Evolutionary conservation across 2,113 vertebrate genomes (phyloP), one percentile per base, ranked within the genome.

Genomic region (Pardalotus punctatus): DNA sequence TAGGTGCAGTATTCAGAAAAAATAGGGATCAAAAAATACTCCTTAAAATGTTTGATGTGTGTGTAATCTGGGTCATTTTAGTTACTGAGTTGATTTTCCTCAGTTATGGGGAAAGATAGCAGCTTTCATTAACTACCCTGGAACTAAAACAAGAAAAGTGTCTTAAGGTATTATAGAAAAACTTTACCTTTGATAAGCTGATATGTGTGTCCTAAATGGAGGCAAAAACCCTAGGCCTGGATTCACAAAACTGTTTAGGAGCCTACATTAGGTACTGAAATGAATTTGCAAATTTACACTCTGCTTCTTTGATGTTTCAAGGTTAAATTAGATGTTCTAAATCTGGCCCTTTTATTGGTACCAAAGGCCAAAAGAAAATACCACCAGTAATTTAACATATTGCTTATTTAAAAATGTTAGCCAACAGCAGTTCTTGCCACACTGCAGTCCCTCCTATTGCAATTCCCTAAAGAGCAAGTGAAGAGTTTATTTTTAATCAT

Each of bases 351-450:
- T 92, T 77, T 56, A 60, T 65, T 82, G 74, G 51, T 64, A 80
- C 29, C 25, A 65, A 82, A 53, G 11, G 10, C 38, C 33, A 16
- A 65, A 86, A 61, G 57, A 76, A 92, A 93, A 80, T 23, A 58
- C 11, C 35, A 51, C 4, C n/a, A 86, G 40, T 69, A 73, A 81
- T 84, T 80, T 57, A 90, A 77, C 53, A 61, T 72, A 80, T 36
- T 80, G 45, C 66, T 80, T 94, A 65, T 88, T 95, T 56, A 92
- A 93, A 83, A 86, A 61, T 36, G 19, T 21, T 42, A 77, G 81
- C 66, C 87, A 89, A 57, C n/a, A 82, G 47, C 40, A 89, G 45
- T 35, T 69, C 70, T 91, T 96, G 93, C 90, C 90, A 93, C 60
- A 90, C 31, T 54, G 5, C 14, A 62, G 27, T 76, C 50, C 18